phyloP scores from a whole-genome alignment of 2,888 invertebrate species.

The Eremobia ochroleuca region DNA sequence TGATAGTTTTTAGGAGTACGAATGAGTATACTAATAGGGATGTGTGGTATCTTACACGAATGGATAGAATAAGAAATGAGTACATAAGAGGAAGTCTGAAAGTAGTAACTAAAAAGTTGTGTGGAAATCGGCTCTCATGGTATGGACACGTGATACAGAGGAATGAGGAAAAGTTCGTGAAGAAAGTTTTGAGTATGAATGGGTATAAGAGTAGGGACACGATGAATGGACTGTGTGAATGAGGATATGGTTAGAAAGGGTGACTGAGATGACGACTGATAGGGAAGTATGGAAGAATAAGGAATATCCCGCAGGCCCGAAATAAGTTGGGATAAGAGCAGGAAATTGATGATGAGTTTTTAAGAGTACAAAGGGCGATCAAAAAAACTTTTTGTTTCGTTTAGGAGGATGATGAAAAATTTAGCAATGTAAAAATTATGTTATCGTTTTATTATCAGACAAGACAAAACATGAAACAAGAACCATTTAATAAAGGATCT shows the following conservation, averaged over 20 bases:
- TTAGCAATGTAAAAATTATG: neutral
- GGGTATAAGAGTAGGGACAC: neutral
- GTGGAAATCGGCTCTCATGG: neutral
- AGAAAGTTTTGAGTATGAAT: neutral
- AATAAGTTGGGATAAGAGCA: neutral
- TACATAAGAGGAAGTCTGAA: neutral
- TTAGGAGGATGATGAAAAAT: slow-evolving; percentile 29
- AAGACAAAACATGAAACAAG: slow-evolving; percentile 14
- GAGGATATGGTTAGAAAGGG: no score
- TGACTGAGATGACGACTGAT: no score
- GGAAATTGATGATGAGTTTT: neutral
- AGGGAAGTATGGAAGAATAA: neutral
- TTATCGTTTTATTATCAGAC: slow-evolving; percentile 47
- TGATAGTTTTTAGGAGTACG: neutral
- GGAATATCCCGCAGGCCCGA: neutral
- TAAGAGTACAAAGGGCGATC: neutral
- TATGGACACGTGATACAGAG: neutral
- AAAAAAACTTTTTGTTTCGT: neutral
- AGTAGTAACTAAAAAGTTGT: neutral
- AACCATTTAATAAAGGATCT: neutral
- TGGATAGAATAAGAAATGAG: neutral
- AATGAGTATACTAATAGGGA: neutral
- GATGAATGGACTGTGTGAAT: neutral
- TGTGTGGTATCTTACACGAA: neutral
- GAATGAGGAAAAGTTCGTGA: neutral